A percentile compares a stretch with the other conserved stretches of the same genome.
These are phyloP conservation scores for Embidobia sp. DNA, from an alignment of 2,888 invertebrate genomes.

Conservation along the genomic window DNA sequence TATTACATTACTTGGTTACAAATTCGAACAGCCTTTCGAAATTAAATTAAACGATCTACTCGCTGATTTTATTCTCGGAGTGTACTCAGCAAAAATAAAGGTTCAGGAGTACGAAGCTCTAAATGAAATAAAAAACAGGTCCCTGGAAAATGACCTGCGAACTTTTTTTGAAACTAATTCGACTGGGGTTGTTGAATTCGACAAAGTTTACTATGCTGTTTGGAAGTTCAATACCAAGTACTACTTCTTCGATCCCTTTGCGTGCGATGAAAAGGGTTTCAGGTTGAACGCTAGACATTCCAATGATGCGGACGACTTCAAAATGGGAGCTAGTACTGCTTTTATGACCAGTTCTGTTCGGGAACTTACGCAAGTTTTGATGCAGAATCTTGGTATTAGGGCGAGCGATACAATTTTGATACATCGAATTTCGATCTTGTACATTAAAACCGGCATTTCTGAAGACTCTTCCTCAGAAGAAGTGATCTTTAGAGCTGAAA, in stretches of 20 bases:
- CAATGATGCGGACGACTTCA: slow-evolving; percentile 60
- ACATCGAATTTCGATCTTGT: slow-evolving; percentile 74
- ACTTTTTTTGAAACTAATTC: slow-evolving; percentile 71
- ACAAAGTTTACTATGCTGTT: slow-evolving; percentile 74
- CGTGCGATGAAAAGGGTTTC: slow-evolving; percentile 76
- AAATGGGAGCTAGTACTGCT: slow-evolving; percentile 71
- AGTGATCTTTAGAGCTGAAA: slow-evolving; percentile 75
- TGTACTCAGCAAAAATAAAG: slow-evolving; percentile 77
- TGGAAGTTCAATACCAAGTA: slow-evolving; percentile 77
- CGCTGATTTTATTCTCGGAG: slow-evolving; percentile 76
- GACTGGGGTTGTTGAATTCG: slow-evolving; percentile 74
- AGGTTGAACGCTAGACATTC: slow-evolving; percentile 67
- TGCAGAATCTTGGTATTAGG: slow-evolving; percentile 74
- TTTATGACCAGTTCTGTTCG: slow-evolving; percentile 76
- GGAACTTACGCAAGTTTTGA: slow-evolving; percentile 72
- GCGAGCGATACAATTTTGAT: slow-evolving; percentile 76
- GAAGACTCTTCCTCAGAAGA: slow-evolving; percentile 68
- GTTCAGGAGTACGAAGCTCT: too few relatives aligned
- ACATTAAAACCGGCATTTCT: slow-evolving; percentile 72
- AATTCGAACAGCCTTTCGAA: slow-evolving; percentile 71
- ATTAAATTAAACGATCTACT: slow-evolving; percentile 73
- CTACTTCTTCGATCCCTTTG: slow-evolving; percentile 77
- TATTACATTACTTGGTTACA: slow-evolving; percentile 72
- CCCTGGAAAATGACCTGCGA: slow-evolving; percentile 70
- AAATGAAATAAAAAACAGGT: too few relatives aligned